These are phyloP conservation scores for Pipistrellus pipistrellus DNA, from an alignment of 2,797 vertebrate genomes.

Conservation along the genomic window DNA sequence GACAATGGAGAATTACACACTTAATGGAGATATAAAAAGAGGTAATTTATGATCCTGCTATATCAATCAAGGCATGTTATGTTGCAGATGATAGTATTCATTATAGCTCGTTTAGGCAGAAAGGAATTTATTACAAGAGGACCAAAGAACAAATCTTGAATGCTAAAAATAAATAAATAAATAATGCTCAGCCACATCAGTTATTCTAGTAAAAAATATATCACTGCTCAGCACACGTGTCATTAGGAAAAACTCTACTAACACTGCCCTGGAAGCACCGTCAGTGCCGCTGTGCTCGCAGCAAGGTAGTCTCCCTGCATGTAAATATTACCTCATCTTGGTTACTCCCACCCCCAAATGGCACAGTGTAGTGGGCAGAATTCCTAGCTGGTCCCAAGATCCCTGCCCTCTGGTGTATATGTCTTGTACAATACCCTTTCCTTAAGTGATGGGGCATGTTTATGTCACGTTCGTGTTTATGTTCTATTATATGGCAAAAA, in stretches of 20 bases:
- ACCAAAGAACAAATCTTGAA: slow-evolving; percentile 20
- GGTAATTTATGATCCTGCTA: not conserved
- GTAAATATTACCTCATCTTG: not conserved
- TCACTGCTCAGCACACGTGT: not conserved
- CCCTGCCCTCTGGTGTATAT: not conserved
- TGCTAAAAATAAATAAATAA: not conserved
- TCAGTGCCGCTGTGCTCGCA: not conserved
- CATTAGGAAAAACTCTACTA: not conserved
- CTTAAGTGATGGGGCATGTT: not conserved
- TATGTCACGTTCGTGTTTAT: not conserved
- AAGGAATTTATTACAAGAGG: not conserved
- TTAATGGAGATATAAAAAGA: not conserved
- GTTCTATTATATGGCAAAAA: not conserved
- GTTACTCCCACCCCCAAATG: not conserved
- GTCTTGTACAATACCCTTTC: rapidly evolving
- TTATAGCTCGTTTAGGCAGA: not conserved
- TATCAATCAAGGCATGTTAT: slow-evolving; percentile 29
- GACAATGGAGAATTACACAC: not conserved
- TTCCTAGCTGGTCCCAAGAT: not conserved
- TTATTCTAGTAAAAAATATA: not conserved
- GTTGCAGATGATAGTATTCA: not conserved
- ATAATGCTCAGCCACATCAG: not conserved
- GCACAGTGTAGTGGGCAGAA: not conserved
- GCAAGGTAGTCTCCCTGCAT: not conserved
- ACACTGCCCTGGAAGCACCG: not conserved